Percentiles rank a stretch among this genome's conserved stretches.
Evolutionary conservation across 1,140 invertebrate genomes (phyloP).

Genomic region (Periplaneta americana): DNA sequence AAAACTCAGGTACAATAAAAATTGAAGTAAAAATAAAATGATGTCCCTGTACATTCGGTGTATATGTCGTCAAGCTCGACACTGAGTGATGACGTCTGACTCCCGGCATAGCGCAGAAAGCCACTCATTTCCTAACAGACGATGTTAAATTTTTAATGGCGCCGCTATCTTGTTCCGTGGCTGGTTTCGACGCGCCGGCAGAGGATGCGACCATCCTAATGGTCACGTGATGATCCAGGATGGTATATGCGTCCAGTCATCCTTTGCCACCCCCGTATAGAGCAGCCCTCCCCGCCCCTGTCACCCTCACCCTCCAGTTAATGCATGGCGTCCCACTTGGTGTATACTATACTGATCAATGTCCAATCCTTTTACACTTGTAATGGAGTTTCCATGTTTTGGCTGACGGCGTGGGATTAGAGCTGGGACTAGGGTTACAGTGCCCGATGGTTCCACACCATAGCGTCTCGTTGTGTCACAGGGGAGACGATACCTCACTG

Average conservation of each 20-base stretch:
- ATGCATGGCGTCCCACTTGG: not conserved
- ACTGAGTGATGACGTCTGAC: no score
- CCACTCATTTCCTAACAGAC: no score
- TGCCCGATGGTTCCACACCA: not conserved
- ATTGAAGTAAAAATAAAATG: no score
- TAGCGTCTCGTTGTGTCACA: not conserved
- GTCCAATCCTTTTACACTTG: not conserved
- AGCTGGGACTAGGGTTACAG: not conserved
- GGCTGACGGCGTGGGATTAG: not conserved
- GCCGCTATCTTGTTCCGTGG: not conserved
- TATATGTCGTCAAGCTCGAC: no score
- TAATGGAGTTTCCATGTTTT: not conserved
- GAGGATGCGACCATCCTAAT: not conserved
- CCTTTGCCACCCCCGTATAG: not conserved
- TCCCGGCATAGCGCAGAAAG: no score
- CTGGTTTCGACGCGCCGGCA: not conserved
- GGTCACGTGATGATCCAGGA: not conserved
- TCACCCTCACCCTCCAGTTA: not conserved
- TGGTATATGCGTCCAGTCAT: not conserved
- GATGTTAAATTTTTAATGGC: not conserved
- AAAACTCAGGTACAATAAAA: no score
- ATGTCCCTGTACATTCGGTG: no score
- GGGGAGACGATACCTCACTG: not conserved
- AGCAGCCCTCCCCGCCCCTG: not conserved
- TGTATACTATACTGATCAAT: not conserved